Evolutionary conservation across 2,113 vertebrate genomes (phyloP).

Genomic region (Miniopterus natalensis): DNA sequence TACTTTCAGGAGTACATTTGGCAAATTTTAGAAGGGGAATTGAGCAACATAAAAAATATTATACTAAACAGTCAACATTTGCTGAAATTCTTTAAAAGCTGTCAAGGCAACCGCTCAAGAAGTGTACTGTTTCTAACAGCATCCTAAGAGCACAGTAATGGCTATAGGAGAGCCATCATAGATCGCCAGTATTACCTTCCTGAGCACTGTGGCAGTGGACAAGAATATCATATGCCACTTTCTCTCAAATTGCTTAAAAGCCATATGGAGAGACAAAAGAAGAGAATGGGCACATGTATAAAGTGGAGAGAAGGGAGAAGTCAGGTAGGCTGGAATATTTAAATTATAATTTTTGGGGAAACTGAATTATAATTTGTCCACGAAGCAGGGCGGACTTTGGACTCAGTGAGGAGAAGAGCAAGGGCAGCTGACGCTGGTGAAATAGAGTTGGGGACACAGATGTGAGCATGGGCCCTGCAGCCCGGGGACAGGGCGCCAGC

Average conservation of each 20-base stretch:
- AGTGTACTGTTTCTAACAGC: not conserved
- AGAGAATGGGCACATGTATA: not conserved
- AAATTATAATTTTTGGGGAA: not conserved
- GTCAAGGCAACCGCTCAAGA: not conserved
- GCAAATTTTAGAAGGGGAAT: slow-evolving; percentile 47
- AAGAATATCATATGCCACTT: not conserved
- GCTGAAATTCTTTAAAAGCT: slow-evolving; percentile 45
- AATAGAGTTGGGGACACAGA: not conserved
- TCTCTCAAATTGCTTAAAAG: not conserved
- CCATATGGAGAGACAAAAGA: not conserved
- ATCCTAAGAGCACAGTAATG: not conserved
- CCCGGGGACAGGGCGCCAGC: no score
- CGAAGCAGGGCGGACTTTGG: not conserved
- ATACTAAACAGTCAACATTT: not conserved
- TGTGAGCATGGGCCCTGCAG: not conserved
- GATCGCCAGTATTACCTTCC: not conserved
- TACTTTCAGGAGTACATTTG: not conserved
- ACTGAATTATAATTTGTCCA: not conserved
- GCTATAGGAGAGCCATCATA: not conserved
- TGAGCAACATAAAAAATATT: not conserved
- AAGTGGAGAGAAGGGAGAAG: not conserved
- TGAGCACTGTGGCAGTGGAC: not conserved
- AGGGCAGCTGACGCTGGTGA: not conserved
- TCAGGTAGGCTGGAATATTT: not conserved
- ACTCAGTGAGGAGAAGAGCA: not conserved